Evolutionary conservation across 2,113 vertebrate species (phyloP).

Genomic region (Serinus canaria): DNA sequence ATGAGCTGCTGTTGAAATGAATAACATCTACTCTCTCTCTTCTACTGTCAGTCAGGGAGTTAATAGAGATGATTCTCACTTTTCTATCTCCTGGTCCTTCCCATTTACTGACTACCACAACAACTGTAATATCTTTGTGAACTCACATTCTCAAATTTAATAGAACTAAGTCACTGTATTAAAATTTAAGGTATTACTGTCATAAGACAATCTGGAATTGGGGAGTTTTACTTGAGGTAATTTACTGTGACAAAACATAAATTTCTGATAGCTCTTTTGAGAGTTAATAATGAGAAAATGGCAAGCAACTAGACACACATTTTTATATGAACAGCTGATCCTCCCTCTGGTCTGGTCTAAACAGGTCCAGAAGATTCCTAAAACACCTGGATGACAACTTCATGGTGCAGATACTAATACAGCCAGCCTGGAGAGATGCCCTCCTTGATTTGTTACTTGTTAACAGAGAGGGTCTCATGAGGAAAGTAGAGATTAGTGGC

Average conservation of each 20-base stretch:
- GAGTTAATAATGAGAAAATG: background rate
- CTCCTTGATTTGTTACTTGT: background rate
- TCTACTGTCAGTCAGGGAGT: background rate
- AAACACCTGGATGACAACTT: background rate
- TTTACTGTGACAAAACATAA: background rate
- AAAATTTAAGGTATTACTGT: background rate
- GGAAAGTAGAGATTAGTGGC: background rate
- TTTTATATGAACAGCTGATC: background rate
- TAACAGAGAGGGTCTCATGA: background rate
- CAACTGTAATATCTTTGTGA: background rate
- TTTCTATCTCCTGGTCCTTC: background rate
- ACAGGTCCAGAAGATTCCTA: background rate
- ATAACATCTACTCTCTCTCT: background rate
- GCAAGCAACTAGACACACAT: background rate
- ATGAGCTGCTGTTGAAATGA: background rate
- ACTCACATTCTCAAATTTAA: background rate
- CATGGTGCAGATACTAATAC: background rate
- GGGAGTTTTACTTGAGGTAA: background rate
- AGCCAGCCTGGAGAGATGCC: background rate
- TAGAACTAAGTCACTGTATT: background rate
- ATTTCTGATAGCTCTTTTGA: background rate
- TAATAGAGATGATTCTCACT: background rate
- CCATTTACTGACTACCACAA: background rate
- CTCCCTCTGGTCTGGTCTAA: background rate
- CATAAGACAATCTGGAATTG: background rate